Evolutionary conservation across 2,797 vertebrate genomes (phyloP).

Genomic region (Chrosomus eos): DNA sequence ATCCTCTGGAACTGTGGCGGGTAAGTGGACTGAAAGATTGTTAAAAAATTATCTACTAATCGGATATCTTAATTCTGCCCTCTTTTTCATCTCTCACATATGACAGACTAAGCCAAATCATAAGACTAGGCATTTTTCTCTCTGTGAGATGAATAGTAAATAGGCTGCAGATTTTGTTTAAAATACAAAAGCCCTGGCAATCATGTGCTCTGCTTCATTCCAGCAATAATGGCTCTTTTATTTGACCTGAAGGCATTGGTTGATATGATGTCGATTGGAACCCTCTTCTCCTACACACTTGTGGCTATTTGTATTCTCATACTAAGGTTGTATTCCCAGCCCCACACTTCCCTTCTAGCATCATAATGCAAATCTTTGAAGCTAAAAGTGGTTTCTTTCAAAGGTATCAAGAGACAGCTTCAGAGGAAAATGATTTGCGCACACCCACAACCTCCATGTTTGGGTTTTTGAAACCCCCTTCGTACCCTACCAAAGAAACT

Average conservation of each 20-base stretch:
- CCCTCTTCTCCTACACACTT: constrained; percentile 86
- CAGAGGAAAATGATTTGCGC: constrained; percentile 59
- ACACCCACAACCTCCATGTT: constrained; percentile 54
- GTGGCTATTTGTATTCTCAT: constrained; percentile 88
- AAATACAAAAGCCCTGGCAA: constrained; percentile 35
- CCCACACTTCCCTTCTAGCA: neutral
- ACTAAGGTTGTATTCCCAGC: constrained; percentile 77
- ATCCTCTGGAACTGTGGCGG: constrained; percentile 83
- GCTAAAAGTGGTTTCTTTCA: constrained; percentile 34
- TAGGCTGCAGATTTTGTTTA: constrained; percentile 11
- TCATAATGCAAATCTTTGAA: constrained; percentile 12
- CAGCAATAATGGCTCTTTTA: constrained; percentile 86
- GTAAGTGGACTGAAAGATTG: constrained; percentile 61
- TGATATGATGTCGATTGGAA: constrained; percentile 88
- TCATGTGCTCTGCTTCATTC: constrained; percentile 31
- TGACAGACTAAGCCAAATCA: constrained; percentile 26
- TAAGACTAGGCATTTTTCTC: constrained; percentile 24
- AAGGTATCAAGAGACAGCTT: constrained; percentile 76
- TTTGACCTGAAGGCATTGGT: constrained; percentile 87
- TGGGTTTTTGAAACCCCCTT: constrained; percentile 68
- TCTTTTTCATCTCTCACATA: constrained; percentile 18
- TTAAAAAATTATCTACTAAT: neutral
- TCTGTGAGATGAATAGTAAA: constrained; percentile 27
- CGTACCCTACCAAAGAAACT: constrained; percentile 67
- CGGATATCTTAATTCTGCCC: neutral